Percentiles rank a stretch among this genome's conserved stretches.
phyloP scores from a whole-genome alignment of 2,113 vertebrate genomes.

The Lepus americanus region DNA sequence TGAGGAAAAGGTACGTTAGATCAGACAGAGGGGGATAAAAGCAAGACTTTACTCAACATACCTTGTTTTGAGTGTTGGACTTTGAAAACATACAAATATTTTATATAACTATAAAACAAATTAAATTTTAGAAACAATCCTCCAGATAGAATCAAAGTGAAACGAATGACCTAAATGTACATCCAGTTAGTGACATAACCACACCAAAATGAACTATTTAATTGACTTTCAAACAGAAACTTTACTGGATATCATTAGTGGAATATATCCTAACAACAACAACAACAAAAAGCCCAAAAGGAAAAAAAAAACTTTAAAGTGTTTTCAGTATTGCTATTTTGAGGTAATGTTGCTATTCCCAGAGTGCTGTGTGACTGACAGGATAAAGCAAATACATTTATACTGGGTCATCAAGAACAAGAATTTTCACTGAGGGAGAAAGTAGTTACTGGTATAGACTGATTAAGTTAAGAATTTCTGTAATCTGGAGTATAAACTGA shows the following conservation, averaged over 20 bases:
- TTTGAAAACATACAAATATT: neutral
- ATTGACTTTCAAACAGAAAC: neutral
- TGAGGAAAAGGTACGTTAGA: neutral
- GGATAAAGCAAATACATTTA: neutral
- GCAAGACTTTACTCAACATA: neutral
- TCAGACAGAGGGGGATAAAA: neutral
- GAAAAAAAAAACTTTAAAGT: neutral
- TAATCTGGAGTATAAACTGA: neutral
- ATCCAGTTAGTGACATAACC: neutral
- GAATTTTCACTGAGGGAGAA: neutral
- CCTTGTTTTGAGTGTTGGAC: neutral
- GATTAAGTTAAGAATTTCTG: neutral
- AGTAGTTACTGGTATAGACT: neutral
- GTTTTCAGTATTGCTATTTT: neutral
- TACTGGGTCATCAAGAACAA: neutral
- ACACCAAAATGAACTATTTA: neutral
- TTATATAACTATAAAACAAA: neutral
- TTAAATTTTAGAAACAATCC: neutral
- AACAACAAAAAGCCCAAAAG: neutral
- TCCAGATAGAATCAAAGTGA: neutral
- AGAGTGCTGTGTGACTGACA: neutral
- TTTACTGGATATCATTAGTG: neutral
- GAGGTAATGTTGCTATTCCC: neutral
- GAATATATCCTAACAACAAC: neutral
- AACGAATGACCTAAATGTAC: neutral